Base-by-base conservation (phyloP, 2,113 vertebrate genomes). In the Lamprotornis superbus region DNA sequence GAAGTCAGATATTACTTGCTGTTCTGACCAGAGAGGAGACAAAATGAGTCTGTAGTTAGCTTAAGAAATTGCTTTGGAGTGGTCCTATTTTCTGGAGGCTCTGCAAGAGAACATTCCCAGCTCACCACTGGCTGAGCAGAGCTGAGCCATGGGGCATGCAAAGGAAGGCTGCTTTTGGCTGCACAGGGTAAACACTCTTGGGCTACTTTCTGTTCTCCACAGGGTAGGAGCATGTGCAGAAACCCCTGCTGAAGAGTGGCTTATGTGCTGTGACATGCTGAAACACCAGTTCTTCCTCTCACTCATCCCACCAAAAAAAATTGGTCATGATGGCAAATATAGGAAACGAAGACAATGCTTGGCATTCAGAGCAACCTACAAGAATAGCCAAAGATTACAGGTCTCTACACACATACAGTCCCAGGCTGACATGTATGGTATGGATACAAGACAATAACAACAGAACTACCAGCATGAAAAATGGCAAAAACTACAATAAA, bases 51-150 rank as follows among this genome's bases (percentile, higher is more conserved):
- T 28, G 14, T 19, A 73, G n/a, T 33, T 16, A 53, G n/a, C 8
- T 94, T 25, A 57, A 53, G 59, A 61, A 60, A 30, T 37, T 67
- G 11, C 30, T 70, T 56, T 40, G 47, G 61, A 57, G 20, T 37
- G 50, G 46, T 55, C 44, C 9, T 17, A 37, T 68, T 82, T 84
- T 68, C 65, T 49, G 53, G 39, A 76, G 19, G 12, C 4, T 68
- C 40, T 89, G 24, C 47, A 82, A 14, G n/a, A 19, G 44, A 71
- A 5, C 0, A 0, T 19, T 37, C 10, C 17, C 47, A 70, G 16
- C 21, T 30, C 28, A 53, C 3, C 28, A 1, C 0, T 10, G 42
- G 30, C 39, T 78, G 35, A 49, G n/a, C 0, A 0, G 61, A 85
- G 61, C 49, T 42, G 17, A 23, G 24, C 57, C 50, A 19, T 1